phyloP scores from a whole-genome alignment of 2,797 vertebrate species.

The Enoplosus armatus region DNA sequence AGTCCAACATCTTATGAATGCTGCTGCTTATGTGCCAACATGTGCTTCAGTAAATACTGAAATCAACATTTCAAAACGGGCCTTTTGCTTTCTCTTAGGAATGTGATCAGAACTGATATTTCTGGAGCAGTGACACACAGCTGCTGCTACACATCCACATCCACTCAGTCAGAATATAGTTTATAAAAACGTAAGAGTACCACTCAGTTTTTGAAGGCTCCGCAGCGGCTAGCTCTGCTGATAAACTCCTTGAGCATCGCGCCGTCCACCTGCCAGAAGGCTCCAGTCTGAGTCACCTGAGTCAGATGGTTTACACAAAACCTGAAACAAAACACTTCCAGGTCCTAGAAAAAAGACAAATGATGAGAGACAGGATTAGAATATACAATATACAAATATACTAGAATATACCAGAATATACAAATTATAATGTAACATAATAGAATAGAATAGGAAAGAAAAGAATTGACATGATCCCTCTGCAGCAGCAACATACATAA shows the following conservation, averaged over 20 bases:
- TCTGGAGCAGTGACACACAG: neutral
- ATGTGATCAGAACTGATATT: slow-evolving; percentile 1
- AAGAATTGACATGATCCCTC: neutral
- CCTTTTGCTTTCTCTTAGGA: slow-evolving; percentile 11
- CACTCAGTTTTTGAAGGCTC: slow-evolving; percentile 96
- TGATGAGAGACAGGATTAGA: neutral
- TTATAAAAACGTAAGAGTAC: neutral
- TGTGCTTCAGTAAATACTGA: neutral
- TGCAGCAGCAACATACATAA: slow-evolving; percentile 2
- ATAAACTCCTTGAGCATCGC: slow-evolving; percentile 96
- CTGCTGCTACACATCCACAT: neutral
- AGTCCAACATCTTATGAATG: neutral
- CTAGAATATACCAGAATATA: neutral
- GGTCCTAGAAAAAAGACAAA: slow-evolving; percentile 85
- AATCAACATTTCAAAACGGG: neutral
- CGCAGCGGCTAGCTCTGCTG: slow-evolving; percentile 93
- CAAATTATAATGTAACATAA: neutral
- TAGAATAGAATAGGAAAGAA: neutral
- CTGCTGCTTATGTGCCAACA: neutral
- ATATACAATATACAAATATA: neutral
- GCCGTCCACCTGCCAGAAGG: slow-evolving; percentile 96
- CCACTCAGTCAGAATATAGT: neutral
- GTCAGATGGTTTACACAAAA: slow-evolving; percentile 98
- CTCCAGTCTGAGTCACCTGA: slow-evolving; percentile 93
- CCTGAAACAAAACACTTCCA: slow-evolving; percentile 98